A percentile compares a stretch with the other conserved stretches of the same genome.
These are phyloP conservation scores for Pristionchus japonicus DNA, from an alignment of 2,888 invertebrate species.

Conservation along the genomic window DNA sequence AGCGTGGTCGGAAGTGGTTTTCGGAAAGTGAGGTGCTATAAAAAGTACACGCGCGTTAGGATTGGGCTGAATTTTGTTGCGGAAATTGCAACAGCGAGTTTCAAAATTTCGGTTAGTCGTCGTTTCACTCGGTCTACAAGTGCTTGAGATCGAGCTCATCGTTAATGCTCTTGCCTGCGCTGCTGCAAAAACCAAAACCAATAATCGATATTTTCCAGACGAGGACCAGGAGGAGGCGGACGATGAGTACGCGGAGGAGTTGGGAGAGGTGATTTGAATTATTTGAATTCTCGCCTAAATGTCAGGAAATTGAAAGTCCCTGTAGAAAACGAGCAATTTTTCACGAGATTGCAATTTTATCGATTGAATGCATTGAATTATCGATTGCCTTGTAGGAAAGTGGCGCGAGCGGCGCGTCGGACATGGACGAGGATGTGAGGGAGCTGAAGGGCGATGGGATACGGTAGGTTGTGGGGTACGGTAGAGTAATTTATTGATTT, in stretches of 20 bases:
- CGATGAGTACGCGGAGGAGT: constrained; percentile 44
- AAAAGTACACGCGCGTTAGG: too few relatives aligned
- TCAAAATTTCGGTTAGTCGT: too few relatives aligned
- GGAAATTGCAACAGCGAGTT: too few relatives aligned
- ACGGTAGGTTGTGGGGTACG: constrained; percentile 34
- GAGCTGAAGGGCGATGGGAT: constrained; percentile 25
- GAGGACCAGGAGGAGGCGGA: constrained; percentile 46
- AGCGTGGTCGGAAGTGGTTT: too few relatives aligned
- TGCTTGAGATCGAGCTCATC: too few relatives aligned
- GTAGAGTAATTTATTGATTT: neutral
- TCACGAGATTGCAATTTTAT: too few relatives aligned
- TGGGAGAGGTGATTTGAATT: constrained; percentile 43
- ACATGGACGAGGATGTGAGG: constrained; percentile 25
- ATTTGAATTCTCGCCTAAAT: neutral
- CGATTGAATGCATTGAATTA: too few relatives aligned
- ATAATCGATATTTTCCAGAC: constrained; percentile 20
- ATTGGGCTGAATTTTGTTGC: too few relatives aligned
- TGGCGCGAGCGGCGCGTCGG: constrained; percentile 41
- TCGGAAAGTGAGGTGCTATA: too few relatives aligned
- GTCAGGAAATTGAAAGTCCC: neutral
- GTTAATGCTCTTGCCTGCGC: too few relatives aligned
- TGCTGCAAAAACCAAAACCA: too few relatives aligned
- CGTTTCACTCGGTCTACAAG: neutral
- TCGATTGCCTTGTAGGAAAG: constrained; percentile 29
- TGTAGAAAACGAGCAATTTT: neutral